Percentiles rank a stretch among this genome's conserved stretches.
phyloP scores from a whole-genome alignment of 2,797 vertebrate species.

The Peromyscus aztecus region DNA sequence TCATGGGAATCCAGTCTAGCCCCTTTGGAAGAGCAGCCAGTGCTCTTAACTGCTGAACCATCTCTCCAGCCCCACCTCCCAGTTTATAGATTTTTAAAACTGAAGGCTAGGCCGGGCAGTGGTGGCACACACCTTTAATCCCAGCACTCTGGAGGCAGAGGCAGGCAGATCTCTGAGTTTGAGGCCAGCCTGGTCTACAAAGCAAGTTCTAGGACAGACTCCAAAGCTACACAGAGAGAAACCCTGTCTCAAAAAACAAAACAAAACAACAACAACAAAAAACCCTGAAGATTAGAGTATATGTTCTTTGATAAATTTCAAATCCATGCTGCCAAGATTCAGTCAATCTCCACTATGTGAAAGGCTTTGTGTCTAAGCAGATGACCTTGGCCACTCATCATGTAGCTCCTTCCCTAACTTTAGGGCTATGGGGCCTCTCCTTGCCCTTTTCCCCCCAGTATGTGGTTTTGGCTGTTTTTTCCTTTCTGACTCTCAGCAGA shows the following conservation, averaged over 20 bases:
- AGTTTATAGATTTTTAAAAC: slow-evolving; percentile 51
- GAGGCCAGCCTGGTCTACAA: no score
- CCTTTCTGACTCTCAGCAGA: slow-evolving; percentile 84
- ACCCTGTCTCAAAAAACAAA: no score
- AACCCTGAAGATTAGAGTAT: background rate
- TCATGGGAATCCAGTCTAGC: background rate
- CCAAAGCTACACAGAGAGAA: no score
- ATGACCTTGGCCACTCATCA: background rate
- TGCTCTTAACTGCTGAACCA: background rate
- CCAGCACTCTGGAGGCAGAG: no score
- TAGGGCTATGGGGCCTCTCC: slow-evolving; percentile 16
- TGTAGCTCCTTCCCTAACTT: slow-evolving; percentile 20
- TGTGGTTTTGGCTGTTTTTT: slow-evolving; percentile 85
- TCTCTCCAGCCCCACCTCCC: background rate
- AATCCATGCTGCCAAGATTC: background rate
- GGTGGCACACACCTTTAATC: no score
- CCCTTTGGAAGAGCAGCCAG: background rate
- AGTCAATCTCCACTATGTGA: background rate
- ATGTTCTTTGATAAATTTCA: slow-evolving; percentile 51
- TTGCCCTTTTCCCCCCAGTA: slow-evolving; percentile 61
- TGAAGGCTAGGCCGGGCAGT: background rate
- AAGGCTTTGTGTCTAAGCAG: slow-evolving; percentile 5
- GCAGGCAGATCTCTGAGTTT: no score
- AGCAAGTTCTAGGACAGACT: no score
- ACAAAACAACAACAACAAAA: no score